Conservation (phyloP, 2,888 invertebrate genomes). For the Napeogenes inachia region DNA sequence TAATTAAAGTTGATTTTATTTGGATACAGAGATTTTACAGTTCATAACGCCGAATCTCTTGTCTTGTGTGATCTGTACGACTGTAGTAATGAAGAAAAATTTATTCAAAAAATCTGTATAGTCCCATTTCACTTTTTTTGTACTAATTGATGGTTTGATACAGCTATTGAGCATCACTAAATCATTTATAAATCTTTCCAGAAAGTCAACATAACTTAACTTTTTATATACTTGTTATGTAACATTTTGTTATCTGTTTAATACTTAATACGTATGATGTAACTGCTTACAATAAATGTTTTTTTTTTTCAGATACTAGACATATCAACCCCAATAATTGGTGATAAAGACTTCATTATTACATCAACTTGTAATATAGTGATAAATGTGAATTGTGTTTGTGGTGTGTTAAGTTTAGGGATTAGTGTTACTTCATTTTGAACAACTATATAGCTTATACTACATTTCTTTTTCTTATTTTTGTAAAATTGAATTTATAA, state of each 20-base stretch:
- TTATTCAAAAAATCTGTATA: no score
- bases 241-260: no score
- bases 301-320: constrained; percentile 29
- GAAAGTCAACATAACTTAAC: no score
- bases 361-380: constrained; percentile 24
- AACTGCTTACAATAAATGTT: neutral
- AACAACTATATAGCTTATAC: constrained; percentile 10
- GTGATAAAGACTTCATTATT: constrained; percentile 19
- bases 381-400: constrained; percentile 26
- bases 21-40: neutral
- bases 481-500: constrained; percentile 10
- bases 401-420: constrained; percentile 20
- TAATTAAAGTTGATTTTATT: constrained; percentile 30
- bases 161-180: no score
- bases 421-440: constrained; percentile 11
- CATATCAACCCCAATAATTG: constrained; percentile 13
- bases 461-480: neutral
- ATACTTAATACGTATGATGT: neutral
- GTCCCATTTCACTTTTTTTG: no score
- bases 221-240: no score
- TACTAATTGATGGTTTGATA: no score
- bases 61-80: constrained; percentile 2
- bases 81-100: neutral
- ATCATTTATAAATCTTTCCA: no score
- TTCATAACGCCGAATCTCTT: no score